Evolutionary conservation across 1,140 invertebrate genomes (phyloP).

Genomic region (Zophobas atratus): DNA sequence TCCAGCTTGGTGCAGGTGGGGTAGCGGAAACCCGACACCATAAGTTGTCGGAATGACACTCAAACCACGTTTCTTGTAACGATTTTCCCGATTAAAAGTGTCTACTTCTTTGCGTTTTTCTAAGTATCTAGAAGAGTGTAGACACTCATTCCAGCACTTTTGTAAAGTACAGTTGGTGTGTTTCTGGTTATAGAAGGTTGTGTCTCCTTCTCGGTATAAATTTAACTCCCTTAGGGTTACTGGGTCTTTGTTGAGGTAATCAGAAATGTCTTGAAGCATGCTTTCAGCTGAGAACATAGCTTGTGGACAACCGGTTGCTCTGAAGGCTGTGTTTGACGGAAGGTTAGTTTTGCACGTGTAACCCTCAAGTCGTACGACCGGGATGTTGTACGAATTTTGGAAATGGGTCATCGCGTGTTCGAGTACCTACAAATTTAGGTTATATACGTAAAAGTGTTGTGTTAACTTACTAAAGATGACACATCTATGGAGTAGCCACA

Average conservation of each 20-base stretch:
- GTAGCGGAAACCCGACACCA: constrained; percentile 88
- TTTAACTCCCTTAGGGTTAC: constrained; percentile 76
- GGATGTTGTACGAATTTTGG: constrained; percentile 85
- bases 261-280: constrained; percentile 84
- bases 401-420: constrained; percentile 83
- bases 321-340: constrained; percentile 91
- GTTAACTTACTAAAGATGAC: constrained; percentile 79
- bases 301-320: constrained; percentile 92
- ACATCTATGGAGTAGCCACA: constrained; percentile 88
- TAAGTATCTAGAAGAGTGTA: constrained; percentile 78
- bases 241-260: constrained; percentile 76
- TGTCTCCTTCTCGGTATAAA: constrained; percentile 86
- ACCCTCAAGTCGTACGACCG: constrained; percentile 78
- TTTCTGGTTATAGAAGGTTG: constrained; percentile 85
- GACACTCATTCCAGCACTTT: constrained; percentile 89
- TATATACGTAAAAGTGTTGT: too few species aligned
- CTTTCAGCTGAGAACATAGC: constrained; percentile 89
- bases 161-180: constrained; percentile 83
- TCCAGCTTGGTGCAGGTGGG: constrained; percentile 90
- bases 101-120: constrained; percentile 75
- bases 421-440: constrained; percentile 5
- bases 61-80: constrained; percentile 92
- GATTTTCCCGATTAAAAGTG: constrained; percentile 84
- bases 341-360: constrained; percentile 88
- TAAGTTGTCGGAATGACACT: constrained; percentile 91